phyloP scores from a whole-genome alignment of 2,888 invertebrate genomes.

The Ceramica pisi region DNA sequence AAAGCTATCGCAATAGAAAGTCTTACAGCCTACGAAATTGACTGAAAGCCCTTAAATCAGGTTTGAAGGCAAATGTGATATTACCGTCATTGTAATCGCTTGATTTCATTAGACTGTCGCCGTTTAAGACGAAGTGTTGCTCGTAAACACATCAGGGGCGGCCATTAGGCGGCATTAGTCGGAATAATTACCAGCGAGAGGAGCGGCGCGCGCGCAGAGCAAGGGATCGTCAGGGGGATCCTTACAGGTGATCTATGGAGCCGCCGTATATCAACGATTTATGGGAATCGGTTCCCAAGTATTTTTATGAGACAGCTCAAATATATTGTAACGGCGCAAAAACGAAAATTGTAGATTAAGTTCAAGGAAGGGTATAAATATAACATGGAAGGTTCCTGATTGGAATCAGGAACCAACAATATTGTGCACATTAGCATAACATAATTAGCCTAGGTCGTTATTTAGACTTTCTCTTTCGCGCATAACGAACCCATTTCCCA shows the following conservation, averaged over 20 bases:
- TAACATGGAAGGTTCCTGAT: constrained; percentile 28
- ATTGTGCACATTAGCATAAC: constrained; percentile 48
- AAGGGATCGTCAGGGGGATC: constrained; percentile 30
- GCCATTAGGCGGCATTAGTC: constrained; percentile 75
- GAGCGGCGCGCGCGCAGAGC: constrained; percentile 44
- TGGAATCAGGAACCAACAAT: constrained; percentile 40
- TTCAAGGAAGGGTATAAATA: constrained; percentile 27
- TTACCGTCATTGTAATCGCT: constrained; percentile 72
- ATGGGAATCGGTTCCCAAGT: constrained; percentile 43
- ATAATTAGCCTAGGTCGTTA: constrained; percentile 55
- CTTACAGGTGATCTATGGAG: constrained; percentile 60
- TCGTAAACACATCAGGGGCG: constrained; percentile 77
- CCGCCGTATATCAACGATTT: constrained; percentile 46
- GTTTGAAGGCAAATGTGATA: constrained; percentile 62
- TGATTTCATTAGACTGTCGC: constrained; percentile 74
- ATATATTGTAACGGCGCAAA: constrained; percentile 20
- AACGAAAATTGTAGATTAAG: constrained; percentile 7
- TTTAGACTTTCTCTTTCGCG: constrained; percentile 51
- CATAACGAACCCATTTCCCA: constrained; percentile 60
- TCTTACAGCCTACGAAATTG: constrained; percentile 58
- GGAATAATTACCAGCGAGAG: constrained; percentile 72
- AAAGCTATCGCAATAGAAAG: constrained; percentile 62
- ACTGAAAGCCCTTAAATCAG: constrained; percentile 54
- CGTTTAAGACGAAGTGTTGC: constrained; percentile 63
- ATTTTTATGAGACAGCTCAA: constrained; percentile 52